phyloP scores from a whole-genome alignment of 92 coral and sea anemone genomes.

The Siderastrea radians region DNA sequence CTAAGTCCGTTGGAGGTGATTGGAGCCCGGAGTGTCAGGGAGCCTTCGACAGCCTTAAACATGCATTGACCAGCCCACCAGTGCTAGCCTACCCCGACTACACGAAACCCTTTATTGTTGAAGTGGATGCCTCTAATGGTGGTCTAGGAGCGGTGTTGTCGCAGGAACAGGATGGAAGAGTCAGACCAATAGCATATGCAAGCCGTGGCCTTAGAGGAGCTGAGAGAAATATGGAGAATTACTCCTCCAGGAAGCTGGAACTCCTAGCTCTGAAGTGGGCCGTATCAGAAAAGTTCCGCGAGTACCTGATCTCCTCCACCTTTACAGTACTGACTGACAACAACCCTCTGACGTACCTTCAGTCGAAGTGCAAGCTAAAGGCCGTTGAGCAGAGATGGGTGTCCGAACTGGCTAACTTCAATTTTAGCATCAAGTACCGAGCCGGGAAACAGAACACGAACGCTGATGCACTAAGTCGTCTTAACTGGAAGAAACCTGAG shows the following conservation, averaged over 20 bases:
- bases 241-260: constrained; percentile 47
- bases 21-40: constrained; percentile 27
- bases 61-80: constrained; percentile 24
- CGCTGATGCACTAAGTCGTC: constrained; percentile 61
- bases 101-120: constrained; percentile 35
- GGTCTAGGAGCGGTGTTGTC: constrained; percentile 40
- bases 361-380: constrained; percentile 51
- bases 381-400: constrained; percentile 64
- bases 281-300: constrained; percentile 37
- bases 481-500: background rate
- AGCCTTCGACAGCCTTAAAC: background rate
- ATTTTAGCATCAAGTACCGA: constrained; percentile 51
- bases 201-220: constrained; percentile 32
- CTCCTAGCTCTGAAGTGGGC: constrained; percentile 50
- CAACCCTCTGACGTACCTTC: constrained; percentile 27
- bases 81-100: constrained; percentile 46
- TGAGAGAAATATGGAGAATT: constrained; percentile 40
- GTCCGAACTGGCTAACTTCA: constrained; percentile 45
- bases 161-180: constrained; percentile 28
- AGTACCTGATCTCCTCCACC: constrained; percentile 41
- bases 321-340: constrained; percentile 33
- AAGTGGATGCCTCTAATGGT: constrained; percentile 31
- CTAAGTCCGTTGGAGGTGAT: background rate
- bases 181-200: constrained; percentile 24
- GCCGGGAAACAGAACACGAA: constrained; percentile 42